Percentiles rank a stretch among this genome's conserved stretches.
phyloP scores from a whole-genome alignment of 2,113 vertebrate genomes.

The Loxodonta africana region DNA sequence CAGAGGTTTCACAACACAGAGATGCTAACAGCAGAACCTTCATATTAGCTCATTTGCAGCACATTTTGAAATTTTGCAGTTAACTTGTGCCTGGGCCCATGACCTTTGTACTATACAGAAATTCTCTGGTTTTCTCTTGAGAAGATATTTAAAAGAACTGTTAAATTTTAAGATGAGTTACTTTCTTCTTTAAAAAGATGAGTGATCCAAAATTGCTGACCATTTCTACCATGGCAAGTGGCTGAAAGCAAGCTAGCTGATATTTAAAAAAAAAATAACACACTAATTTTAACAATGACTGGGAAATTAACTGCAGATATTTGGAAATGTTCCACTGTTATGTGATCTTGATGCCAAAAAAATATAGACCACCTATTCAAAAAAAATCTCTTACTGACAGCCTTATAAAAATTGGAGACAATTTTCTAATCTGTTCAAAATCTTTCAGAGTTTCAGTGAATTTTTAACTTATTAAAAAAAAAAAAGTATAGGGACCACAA shows the following conservation, averaged over 20 bases:
- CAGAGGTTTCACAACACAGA: neutral
- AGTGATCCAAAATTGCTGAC: neutral
- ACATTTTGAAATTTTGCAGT: neutral
- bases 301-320: neutral
- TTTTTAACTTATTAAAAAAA: neutral
- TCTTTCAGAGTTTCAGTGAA: neutral
- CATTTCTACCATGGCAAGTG: neutral
- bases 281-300: neutral
- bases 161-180: neutral
- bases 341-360: neutral
- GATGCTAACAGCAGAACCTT: neutral
- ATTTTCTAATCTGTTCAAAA: constrained; percentile 16
- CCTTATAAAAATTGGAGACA: neutral
- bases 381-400: neutral
- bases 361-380: neutral
- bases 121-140: neutral
- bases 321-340: constrained; percentile 1
- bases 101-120: neutral
- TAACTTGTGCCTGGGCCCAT: neutral
- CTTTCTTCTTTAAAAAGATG: constrained; percentile 8
- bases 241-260: neutral
- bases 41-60: neutral
- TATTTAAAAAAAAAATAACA: neutral
- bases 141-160: neutral
- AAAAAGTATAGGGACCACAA: too few relatives aligned